These are phyloP conservation scores for Macrosiphum euphorbiae DNA, from an alignment of 2,888 invertebrate species.

Conservation along the genomic window DNA sequence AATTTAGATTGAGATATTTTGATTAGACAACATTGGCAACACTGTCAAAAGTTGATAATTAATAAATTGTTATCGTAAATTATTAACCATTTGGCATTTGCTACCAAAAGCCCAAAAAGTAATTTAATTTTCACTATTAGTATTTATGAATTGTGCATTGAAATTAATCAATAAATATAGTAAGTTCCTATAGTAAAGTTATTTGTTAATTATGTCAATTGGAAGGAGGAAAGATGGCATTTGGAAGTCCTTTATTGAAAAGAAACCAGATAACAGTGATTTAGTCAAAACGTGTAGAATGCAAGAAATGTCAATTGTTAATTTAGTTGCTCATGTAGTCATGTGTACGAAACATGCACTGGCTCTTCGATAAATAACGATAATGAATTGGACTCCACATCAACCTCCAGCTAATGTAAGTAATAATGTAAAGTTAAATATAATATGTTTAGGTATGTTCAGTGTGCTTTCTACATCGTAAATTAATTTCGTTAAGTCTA, in stretches of 20 bases:
- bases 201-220: neutral
- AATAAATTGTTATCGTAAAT: neutral
- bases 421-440: no score
- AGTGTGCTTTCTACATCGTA: no score
- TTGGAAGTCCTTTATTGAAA: neutral
- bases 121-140: no score
- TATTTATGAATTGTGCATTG: neutral
- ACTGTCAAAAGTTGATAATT: neutral
- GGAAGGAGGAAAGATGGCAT: neutral
- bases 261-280: neutral
- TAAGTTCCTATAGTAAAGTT: no score
- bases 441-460: no score
- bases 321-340: no score
- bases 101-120: no score
- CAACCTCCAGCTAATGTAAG: no score
- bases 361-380: neutral
- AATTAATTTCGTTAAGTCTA: no score
- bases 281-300: neutral
- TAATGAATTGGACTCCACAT: no score
- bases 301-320: conserved; percentile 10
- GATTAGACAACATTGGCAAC: neutral
- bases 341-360: neutral
- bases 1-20: neutral
- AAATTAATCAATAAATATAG: no score
- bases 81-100: no score